Base-by-base conservation (phyloP, 1,140 invertebrate species). In the Drosophila nigrodunni region DNA sequence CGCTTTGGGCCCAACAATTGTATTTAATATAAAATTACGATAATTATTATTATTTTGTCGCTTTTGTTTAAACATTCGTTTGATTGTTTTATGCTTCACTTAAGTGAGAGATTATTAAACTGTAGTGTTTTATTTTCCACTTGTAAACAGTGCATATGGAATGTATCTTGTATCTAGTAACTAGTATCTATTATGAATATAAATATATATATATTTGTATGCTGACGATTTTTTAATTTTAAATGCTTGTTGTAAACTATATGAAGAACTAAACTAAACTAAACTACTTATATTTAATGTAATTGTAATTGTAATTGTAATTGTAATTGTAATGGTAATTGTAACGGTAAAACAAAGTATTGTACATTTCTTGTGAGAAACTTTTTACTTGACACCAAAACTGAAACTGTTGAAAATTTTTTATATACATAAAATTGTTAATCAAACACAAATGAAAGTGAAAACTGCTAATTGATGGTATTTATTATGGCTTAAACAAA, bases 321-420 rank as follows among this genome's bases (percentile, higher is more conserved):
- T 74, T 61, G 59, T 69, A 69, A 43, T 41, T 54, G 54, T 67
- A 69, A 55, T 30, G 41, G 57, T 69, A 58, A 65, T 61, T 71
- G 61, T 73, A 76, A 81, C 64, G 64, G 76, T 76, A 80, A 77
- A 78, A 74, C 61, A 86, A 87, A 87, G 83, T 87, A 87, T 87
- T 87, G 83, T 87, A 87, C 52, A 87, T 88, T 87, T 87, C 81
- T 82, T 89, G 78, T 85, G 85, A 89, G 85, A 85, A 57, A 73
- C 80, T 85, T 88, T 88, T 89, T 88, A 87, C 82, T 87, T 87
- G 83, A 87, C 83, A 88, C 81, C 83, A 86, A 86, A 81, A 85
- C 78, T 85, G 79, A 89, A 87, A 89, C 80, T 89, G 80, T 89
- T 89, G 69, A 89, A 88, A 89, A 79, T 79, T 89, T 87, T 88